Percentiles rank a stretch among this genome's conserved stretches.
Conservation (phyloP, 2,113 vertebrate species). For the Poeciliopsis turrubarensis region DNA sequence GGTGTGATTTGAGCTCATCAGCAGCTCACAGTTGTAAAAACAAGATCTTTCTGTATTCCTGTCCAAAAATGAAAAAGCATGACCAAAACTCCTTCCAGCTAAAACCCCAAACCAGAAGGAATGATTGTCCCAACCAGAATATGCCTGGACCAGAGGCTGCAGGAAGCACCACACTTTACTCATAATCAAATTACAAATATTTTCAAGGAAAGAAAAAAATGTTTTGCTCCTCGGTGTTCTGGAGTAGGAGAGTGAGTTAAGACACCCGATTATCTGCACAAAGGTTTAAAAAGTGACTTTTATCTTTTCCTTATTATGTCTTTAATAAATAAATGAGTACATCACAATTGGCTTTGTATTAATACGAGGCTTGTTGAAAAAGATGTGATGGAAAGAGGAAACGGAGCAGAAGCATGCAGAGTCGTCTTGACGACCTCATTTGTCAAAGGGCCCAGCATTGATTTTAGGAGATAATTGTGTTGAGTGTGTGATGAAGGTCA, state of each 20-base stretch:
- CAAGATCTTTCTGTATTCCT: too few relatives aligned
- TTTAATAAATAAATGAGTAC: neutral
- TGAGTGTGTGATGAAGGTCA: slow-evolving; percentile 68
- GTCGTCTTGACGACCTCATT: slow-evolving; percentile 63
- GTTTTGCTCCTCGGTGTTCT: neutral
- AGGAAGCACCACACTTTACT: too few relatives aligned
- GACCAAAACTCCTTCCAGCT: too few relatives aligned
- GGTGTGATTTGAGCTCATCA: too few relatives aligned
- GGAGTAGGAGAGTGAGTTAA: neutral
- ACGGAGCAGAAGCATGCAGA: slow-evolving; percentile 26
- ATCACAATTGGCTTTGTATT: neutral
- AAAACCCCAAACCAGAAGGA: too few relatives aligned
- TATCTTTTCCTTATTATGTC: neutral
- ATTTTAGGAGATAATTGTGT: slow-evolving; percentile 72
- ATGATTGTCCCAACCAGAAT: too few relatives aligned
- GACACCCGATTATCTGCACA: neutral
- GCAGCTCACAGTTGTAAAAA: too few relatives aligned
- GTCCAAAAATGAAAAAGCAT: too few relatives aligned
- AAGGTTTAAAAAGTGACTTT: neutral
- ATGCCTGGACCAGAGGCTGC: too few relatives aligned
- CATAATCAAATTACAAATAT: too few relatives aligned
- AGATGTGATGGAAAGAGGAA: slow-evolving; percentile 53
- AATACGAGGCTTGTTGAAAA: neutral
- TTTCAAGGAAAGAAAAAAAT: too few relatives aligned
- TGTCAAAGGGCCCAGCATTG: slow-evolving; percentile 64